Evolutionary conservation across 2,113 vertebrate species (phyloP), one percentile per base, ranked within the genome.

Genomic region (Psilopogon haemacephalus): DNA sequence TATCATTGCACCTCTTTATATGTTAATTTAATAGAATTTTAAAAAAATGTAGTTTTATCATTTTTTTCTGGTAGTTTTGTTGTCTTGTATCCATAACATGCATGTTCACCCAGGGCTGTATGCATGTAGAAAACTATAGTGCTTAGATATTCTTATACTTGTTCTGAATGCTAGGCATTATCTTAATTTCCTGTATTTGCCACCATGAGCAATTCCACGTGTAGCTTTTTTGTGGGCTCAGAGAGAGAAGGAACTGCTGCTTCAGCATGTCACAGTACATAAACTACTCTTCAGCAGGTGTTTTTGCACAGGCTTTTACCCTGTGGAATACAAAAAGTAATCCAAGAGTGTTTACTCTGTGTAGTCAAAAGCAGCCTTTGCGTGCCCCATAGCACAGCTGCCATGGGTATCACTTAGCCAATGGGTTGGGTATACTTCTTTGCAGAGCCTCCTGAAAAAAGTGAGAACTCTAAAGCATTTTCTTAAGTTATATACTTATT

Each of bases 351-450:
- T 79, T 84, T 69, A 8, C 12, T 38, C n/a, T 64, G 44, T 15
- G 12, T 38, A 81, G 54, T 27, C 84, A 48, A 72, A 62, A n/a
- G n/a, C 48, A 84, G 18, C 24, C 30, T 84, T 65, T 20, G 20
- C 54, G 8, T 32, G 44, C 9, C 28, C 62, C 4, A 1, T 17
- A 50, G 58, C 23, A 21, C 15, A 40, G 48, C 62, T 84, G 42
- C 62, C 37, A 18, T 30, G n/a, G n/a, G 77, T 38, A 46, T 15
- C 0, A 0, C n/a, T 48, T 33, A 77, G 37, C 28, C 40, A 9
- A 0, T 1, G 27, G 2, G 19, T 15, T 70, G 46, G 15, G 9
- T 59, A 17, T 0, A 0, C 5, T 71, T 42, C 17, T n/a, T 12
- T 81, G 46, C 23, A 88, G 38, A 68, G 4, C 11, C 17, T 75